phyloP scores from a whole-genome alignment of 2,113 vertebrate species.

The Sisor rabdophorus region DNA sequence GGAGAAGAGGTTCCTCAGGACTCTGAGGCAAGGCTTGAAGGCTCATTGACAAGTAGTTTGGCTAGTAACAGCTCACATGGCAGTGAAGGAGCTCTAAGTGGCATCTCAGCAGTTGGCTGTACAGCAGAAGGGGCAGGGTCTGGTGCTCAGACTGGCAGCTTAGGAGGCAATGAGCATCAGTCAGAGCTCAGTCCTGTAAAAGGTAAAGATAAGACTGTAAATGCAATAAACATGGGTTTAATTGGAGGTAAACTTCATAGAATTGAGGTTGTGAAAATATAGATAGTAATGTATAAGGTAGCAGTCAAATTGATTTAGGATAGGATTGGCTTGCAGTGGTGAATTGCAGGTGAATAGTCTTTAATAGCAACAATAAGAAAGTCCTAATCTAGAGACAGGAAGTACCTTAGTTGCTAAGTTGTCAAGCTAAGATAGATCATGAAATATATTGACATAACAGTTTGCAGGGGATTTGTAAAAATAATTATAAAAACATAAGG shows the following conservation, averaged over 20 bases:
- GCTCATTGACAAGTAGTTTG: constrained; percentile 66
- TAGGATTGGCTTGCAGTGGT: too few species aligned
- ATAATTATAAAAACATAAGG: neutral
- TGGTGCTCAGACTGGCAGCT: constrained; percentile 71
- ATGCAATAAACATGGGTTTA: neutral
- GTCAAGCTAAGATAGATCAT: too few species aligned
- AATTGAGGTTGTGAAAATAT: neutral
- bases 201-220: constrained; percentile 34
- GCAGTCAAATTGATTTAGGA: too few species aligned
- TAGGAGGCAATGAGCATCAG: constrained; percentile 79
- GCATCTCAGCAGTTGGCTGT: constrained; percentile 82
- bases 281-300: neutral
- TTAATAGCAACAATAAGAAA: too few species aligned
- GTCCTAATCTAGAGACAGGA: too few species aligned
- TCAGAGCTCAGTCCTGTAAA: constrained; percentile 65
- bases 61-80: constrained; percentile 69
- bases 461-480: too few species aligned
- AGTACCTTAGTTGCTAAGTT: too few species aligned
- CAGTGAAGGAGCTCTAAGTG: constrained; percentile 80
- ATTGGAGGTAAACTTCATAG: neutral
- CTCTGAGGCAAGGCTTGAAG: constrained; percentile 75
- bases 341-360: too few species aligned
- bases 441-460: too few species aligned
- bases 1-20: constrained; percentile 87
- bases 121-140: constrained; percentile 81